Conservation (phyloP, 2,888 invertebrate species). For the Ophion slaviceki region DNA sequence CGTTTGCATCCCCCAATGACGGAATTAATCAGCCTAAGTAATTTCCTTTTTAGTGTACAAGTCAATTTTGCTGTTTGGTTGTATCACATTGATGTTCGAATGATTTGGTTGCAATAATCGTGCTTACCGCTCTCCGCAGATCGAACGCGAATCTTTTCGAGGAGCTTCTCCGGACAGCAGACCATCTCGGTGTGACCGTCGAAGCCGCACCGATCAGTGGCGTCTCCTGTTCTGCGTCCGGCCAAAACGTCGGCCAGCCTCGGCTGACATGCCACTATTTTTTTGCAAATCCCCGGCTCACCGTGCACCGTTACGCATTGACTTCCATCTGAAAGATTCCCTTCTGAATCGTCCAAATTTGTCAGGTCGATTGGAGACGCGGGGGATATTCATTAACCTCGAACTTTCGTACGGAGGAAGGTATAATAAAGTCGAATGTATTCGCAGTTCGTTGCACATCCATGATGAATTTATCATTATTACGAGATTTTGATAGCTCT, state of each 20-base stretch:
- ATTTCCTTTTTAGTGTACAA: background rate
- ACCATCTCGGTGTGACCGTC: constrained; percentile 82
- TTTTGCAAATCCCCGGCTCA: constrained; percentile 72
- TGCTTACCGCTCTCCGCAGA: constrained; percentile 75
- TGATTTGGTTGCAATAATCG: background rate
- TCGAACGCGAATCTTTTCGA: constrained; percentile 70
- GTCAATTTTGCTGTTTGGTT: background rate
- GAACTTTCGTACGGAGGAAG: no score
- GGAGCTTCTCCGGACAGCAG: constrained; percentile 82
- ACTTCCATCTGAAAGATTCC: constrained; percentile 2
- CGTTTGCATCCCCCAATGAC: no score
- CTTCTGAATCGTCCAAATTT: no score
- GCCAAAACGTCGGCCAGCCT: constrained; percentile 70
- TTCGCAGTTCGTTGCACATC: no score
- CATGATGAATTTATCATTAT: no score
- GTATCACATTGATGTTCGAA: background rate
- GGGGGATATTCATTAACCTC: no score
- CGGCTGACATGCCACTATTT: constrained; percentile 73
- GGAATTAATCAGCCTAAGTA: no score
- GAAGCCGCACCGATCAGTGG: constrained; percentile 83
- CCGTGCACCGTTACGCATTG: constrained; percentile 68
- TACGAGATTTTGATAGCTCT: no score
- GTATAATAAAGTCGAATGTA: no score
- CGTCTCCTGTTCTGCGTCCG: constrained; percentile 65
- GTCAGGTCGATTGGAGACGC: no score